Evolutionary conservation across 2,113 vertebrate species (phyloP), one percentile per base, ranked within the genome.

Genomic region (Phaetusa simplex): DNA sequence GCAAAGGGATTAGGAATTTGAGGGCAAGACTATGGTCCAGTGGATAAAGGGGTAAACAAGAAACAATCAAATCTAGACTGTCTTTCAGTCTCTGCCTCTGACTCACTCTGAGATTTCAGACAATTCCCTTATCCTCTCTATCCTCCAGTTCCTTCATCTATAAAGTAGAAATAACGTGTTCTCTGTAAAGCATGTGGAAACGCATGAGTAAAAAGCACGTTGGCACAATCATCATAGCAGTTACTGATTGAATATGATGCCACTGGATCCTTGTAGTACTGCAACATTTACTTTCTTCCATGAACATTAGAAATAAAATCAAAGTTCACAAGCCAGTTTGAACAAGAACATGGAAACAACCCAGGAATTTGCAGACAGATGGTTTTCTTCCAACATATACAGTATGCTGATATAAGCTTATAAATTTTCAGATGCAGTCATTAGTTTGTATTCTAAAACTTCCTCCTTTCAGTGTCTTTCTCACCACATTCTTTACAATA

Each of bases 161-260:
- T n/a, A 66, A 50, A 67, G 64, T 12, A 80, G 24, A 38, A 92
- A 78, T 42, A 90, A 24, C 17, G 16, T 0, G 0, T 24, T 71
- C 23, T 53, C 74, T 65, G 34, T 27, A 40, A 77, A 73, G 17
- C 9, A 19, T 32, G 8, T 38, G 27, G 65, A 76, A 78, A 67
- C 0, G 0, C 7, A 1, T 34, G 26, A 10, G 20, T 73, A 50
- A 72, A 88, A 78, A 91, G 3, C 7, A 55, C 0, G 0, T 42
- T 24, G 22, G 59, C 29, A 70, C 18, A 26, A 9, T 50, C 73
- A 13, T 9, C 19, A 10, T 2, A 42, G 18, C 23, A 58, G 49
- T 80, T 58, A 66, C 43, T 50, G 45, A 32, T 5, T 23, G 16
- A 87, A 82, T 18, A 42, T 0, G 8, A 49, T 26, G 29, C 11